These are phyloP conservation scores for Dryobota labecula DNA, from an alignment of 2,888 invertebrate genomes.

Conservation along the genomic window DNA sequence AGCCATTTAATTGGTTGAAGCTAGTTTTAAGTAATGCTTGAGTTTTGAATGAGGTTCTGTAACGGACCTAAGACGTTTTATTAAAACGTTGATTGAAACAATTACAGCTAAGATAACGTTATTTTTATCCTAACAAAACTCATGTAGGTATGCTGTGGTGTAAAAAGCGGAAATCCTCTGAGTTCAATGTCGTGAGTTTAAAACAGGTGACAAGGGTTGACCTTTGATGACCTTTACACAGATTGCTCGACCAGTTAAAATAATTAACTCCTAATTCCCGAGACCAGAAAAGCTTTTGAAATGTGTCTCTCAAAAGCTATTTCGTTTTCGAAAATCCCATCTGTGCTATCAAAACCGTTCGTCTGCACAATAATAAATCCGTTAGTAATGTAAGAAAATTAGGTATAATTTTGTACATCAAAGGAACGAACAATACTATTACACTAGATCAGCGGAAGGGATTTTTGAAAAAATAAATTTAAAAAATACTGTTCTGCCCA, in stretches of 20 bases:
- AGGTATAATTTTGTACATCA: too few relatives aligned
- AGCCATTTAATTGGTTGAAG: too few relatives aligned
- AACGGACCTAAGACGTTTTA: background rate
- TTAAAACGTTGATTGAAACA: background rate
- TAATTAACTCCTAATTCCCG: constrained; percentile 9
- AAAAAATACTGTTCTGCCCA: too few relatives aligned
- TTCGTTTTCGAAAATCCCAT: too few relatives aligned
- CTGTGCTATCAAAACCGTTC: background rate
- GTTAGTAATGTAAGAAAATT: too few relatives aligned
- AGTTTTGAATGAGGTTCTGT: background rate
- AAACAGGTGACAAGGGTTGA: constrained; percentile 1
- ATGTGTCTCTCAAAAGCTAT: too few relatives aligned
- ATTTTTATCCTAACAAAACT: background rate
- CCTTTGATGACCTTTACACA: background rate
- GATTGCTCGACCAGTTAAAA: background rate
- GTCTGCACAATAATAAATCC: background rate
- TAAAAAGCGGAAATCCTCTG: background rate
- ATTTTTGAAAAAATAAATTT: too few relatives aligned
- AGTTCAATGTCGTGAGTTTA: background rate
- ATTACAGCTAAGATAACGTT: background rate
- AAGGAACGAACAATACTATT: too few relatives aligned
- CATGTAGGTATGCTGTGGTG: background rate
- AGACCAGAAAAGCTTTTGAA: constrained; percentile 5
- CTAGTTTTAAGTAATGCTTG: background rate
- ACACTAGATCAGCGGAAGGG: too few relatives aligned